Base-by-base conservation (phyloP, 2,113 vertebrate species). In the Microcebus griseorufus region DNA sequence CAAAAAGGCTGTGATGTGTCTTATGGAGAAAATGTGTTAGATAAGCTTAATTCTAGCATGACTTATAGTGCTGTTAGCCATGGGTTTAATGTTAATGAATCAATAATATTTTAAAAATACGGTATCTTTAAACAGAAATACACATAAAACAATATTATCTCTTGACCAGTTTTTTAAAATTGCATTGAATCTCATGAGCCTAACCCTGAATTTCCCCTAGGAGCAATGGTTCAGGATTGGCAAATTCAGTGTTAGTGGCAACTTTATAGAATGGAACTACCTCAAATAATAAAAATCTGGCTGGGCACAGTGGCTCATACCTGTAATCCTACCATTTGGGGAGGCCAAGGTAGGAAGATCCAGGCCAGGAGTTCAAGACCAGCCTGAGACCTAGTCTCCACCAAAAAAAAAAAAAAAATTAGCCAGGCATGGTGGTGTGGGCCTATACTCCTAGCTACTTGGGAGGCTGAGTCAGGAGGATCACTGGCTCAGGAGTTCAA, bases 221-320 rank as follows among this genome's bases (percentile, higher is more conserved):
- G 51, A 92, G n/a, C 69, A 92, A 9, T 65, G 29, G 51, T 51
- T 80, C 22, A 39, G 5, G 51, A 55, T 85, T 93, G 70, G 37
- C 34, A 73, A 62, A 62, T 69, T 92, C 27, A 93, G 9, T 85
- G 27, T 92, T 82, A 37, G 3, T 73, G 10, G 5, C 51, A 78
- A 89, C 64, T 89, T 95, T 85, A 39, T 58, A 51, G 48, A 92
- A 84, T 83, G 11, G 62, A 89, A 70, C n/a, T 90, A 64, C 79
- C 32, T 18, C 13, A 62, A 67, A 75, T 85, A 87, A 65, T 67
- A 75, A 82, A 62, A 88, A 70, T 83, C 39, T 58, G 55, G 7
- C 55, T 58, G 55, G 20, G 20, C 55, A 58, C 7, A 58, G 20
- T 58, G 55, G 55, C 55, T 58, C 20, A 58, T 20, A 7, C 55